Base-by-base conservation (phyloP, 2,888 invertebrate species). In the Zele albiditarsus region DNA sequence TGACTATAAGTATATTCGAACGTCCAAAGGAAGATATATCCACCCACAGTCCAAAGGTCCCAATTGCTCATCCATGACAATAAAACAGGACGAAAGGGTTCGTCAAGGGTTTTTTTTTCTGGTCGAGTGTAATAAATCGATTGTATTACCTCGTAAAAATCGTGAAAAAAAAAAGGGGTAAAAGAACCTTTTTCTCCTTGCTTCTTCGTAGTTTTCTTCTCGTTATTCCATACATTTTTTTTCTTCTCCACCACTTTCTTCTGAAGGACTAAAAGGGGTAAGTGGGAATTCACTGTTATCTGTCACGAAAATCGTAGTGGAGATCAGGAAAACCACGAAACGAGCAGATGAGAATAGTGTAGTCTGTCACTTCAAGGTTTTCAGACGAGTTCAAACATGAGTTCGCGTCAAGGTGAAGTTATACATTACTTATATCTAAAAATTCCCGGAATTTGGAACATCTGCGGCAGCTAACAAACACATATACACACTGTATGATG, bases 341-440 rank as follows among this genome's bases (percentile, higher is more conserved):
- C 83, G 68, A 80, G 77, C 85, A 85, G 84, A 83, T 87, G 85
- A 85, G 78, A 78, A 77, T 75, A 68, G 16, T 72, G 73, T 85
- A 87, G 87, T 88, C 82, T 77, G 63, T 74, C 49, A 68, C 76
- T 79, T 83, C 88, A 88, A 88, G 88, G 88, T 85, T 84, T 81
- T 71, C 79, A 79, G 82, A 80, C 75, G 83, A 83, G 82, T 81
- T 80, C 79, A 81, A 78, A 78, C 80, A 75, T 71, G 72, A 73
- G 74, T 28, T 77, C 78, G 75, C 74, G 67, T 78, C 73, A 76
- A 76, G 74, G 78, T 75, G 67, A 78, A 78, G 73, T 76, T 60
- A 76, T 42, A 74, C 28, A 75, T 69, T 60, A 66, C 73, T 6
- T 60, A 60, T 28, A 27, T 71, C 69, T 72, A 76, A 73, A 81